Conservation (phyloP, 2,888 invertebrate species). For the Drosophila vallismaia region DNA sequence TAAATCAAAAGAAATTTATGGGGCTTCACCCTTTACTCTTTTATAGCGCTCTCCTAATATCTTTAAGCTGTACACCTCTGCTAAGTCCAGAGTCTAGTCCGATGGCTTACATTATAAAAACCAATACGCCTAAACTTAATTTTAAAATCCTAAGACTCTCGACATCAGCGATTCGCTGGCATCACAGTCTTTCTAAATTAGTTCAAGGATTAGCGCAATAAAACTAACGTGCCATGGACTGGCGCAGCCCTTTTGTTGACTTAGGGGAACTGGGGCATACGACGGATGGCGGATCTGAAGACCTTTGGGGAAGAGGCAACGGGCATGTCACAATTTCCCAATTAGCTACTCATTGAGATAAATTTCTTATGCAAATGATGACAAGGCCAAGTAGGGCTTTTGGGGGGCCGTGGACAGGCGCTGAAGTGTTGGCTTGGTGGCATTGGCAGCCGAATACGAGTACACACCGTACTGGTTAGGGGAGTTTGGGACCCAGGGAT, state of each 20-base stretch:
- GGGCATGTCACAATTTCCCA: conserved; percentile 74
- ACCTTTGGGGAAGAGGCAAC: neutral
- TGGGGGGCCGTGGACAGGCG: conserved; percentile 45
- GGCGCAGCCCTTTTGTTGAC: conserved; percentile 64
- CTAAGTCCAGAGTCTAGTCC: neutral
- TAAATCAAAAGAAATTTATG: no score
- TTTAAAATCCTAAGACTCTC: conserved; percentile 48
- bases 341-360: conserved; percentile 80
- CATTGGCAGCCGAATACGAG: conserved; percentile 64
- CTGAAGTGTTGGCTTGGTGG: conserved; percentile 50
- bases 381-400: conserved; percentile 68
- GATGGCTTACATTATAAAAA: conserved; percentile 14
- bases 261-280: conserved; percentile 32
- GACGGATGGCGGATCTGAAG: neutral
- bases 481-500: conserved; percentile 64
- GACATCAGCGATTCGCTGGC: conserved; percentile 41
- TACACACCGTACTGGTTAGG: conserved; percentile 45
- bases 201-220: conserved; percentile 79
- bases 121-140: conserved; percentile 49
- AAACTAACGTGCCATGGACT: conserved; percentile 77
- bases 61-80: no score
- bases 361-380: conserved; percentile 81
- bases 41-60: no score
- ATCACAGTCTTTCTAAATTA: conserved; percentile 61
- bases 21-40: no score